These are phyloP conservation scores for Amphiprion percula DNA, from an alignment of 2,113 vertebrate species.

Conservation along the genomic window DNA sequence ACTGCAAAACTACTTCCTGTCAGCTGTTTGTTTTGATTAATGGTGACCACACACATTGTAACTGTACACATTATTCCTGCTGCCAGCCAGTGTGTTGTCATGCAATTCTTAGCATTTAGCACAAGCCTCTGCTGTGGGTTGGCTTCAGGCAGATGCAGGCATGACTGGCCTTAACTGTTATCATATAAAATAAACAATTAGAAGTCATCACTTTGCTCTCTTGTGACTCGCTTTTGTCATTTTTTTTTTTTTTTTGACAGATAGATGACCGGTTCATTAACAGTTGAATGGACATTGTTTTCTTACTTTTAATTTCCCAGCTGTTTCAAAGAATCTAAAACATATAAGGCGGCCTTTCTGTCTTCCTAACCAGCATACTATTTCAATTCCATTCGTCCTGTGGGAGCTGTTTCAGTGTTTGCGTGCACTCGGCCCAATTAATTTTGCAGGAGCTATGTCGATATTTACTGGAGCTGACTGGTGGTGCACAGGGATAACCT, in stretches of 20 bases:
- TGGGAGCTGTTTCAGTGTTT: conserved; percentile 47
- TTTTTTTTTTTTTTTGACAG: too few relatives aligned
- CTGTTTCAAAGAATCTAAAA: background rate
- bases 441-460: conserved; percentile 62
- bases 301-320: background rate
- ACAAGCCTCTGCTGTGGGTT: background rate
- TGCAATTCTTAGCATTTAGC: background rate
- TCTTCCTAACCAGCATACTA: background rate
- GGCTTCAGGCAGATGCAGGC: too few relatives aligned
- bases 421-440: conserved; percentile 48
- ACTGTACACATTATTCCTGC: rapidly evolving
- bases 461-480: conserved; percentile 64
- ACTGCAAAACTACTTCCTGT: background rate
- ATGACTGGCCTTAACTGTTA: too few relatives aligned
- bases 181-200: background rate
- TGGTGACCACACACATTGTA: background rate
- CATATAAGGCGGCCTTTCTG: background rate
- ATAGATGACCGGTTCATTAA: too few relatives aligned
- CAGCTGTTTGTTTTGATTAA: background rate
- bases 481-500: conserved; percentile 49
- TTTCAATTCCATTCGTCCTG: conserved; percentile 50
- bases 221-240: too few relatives aligned
- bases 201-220: too few relatives aligned
- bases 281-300: background rate
- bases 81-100: background rate